Evolutionary conservation across 2,888 invertebrate genomes (phyloP).

Genomic region (Leptopilina syphax): DNA sequence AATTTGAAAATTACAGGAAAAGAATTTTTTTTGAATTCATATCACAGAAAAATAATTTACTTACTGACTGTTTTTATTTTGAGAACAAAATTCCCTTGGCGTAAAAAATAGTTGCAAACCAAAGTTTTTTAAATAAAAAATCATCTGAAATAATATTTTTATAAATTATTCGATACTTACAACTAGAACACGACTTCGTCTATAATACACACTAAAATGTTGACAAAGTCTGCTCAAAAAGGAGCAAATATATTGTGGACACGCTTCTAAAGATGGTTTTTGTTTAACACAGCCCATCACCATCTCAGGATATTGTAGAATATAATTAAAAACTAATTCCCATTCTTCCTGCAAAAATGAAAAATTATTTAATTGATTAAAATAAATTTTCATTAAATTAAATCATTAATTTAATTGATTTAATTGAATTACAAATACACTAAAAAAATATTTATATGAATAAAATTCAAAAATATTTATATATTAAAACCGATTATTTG

Average conservation of each 20-base stretch:
- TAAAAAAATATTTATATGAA: conserved; percentile 50
- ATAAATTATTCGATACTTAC: conserved; percentile 76
- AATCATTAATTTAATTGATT: too few species aligned
- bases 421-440: too few species aligned
- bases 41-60: too few species aligned
- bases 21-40: too few species aligned
- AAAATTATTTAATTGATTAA: too few species aligned
- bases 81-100: background rate
- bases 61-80: too few species aligned
- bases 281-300: conserved; percentile 79
- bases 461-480: too few species aligned
- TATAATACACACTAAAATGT: conserved; percentile 86
- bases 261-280: conserved; percentile 78
- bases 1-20: too few species aligned
- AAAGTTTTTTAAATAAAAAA: too few species aligned
- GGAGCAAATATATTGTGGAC: conserved; percentile 82
- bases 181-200: conserved; percentile 83
- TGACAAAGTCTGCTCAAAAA: conserved; percentile 83
- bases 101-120: background rate
- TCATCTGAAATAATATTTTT: too few species aligned
- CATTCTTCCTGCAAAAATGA: conserved; percentile 84
- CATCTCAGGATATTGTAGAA: conserved; percentile 82
- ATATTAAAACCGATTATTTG: too few species aligned
- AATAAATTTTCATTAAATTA: too few species aligned
- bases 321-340: conserved; percentile 83